Conservation (phyloP, 2,797 vertebrate species). For the Megalops cyprinoides region DNA sequence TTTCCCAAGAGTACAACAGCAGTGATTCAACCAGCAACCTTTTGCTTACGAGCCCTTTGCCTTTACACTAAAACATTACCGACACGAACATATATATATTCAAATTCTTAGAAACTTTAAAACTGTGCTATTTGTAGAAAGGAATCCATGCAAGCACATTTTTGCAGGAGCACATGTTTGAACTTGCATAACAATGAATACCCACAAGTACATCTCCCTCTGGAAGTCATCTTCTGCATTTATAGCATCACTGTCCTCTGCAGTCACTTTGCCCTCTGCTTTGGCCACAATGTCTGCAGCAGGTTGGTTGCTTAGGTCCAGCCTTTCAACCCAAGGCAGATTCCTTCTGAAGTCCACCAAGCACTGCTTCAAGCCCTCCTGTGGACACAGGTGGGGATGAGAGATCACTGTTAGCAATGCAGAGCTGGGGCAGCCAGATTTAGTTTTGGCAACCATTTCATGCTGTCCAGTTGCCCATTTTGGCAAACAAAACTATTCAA, state of each 20-base stretch:
- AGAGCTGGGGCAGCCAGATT: too few relatives aligned
- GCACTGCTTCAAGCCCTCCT: slow-evolving; percentile 86
- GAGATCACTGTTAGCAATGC: background rate
- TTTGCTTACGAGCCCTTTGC: too few relatives aligned
- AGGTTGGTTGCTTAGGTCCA: slow-evolving; percentile 82
- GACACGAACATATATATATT: too few relatives aligned
- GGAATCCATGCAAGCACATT: too few relatives aligned
- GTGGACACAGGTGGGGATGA: slow-evolving; percentile 22
- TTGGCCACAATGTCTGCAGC: slow-evolving; percentile 59
- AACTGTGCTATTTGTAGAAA: too few relatives aligned
- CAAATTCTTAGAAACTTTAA: too few relatives aligned
- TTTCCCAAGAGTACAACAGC: too few relatives aligned
- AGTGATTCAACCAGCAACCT: too few relatives aligned
- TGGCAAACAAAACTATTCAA: too few relatives aligned
- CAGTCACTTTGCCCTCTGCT: slow-evolving; percentile 49
- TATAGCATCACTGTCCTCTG: slow-evolving; percentile 55
- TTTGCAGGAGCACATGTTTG: background rate
- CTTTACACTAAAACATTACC: too few relatives aligned
- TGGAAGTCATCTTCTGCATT: slow-evolving; percentile 90
- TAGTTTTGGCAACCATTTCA: too few relatives aligned
- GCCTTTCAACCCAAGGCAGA: slow-evolving; percentile 87
- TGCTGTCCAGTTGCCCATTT: too few relatives aligned
- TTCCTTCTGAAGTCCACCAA: slow-evolving; percentile 81
- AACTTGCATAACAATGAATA: slow-evolving; percentile 36
- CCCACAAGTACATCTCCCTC: slow-evolving; percentile 96